Evolutionary conservation across 2,888 invertebrate genomes (phyloP), one percentile per base, ranked within the genome.

Genomic region (Blastobasis adustella): DNA sequence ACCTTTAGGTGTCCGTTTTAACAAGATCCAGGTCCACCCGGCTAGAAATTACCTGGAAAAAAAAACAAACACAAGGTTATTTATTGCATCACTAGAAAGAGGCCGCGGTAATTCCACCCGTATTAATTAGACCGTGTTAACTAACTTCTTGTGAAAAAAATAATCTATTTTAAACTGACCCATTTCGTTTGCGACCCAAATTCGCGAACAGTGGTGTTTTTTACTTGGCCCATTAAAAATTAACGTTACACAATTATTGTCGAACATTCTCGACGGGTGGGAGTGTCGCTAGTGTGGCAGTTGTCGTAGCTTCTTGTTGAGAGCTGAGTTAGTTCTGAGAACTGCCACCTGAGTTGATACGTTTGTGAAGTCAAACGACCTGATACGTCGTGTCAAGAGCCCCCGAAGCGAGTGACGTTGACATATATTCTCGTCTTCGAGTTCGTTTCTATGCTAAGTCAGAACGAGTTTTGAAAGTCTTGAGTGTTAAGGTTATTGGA

Each of bases 91-190:
- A 50, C 50, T 8, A 23, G 47, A 36, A 49, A 49, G 37, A 46
- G 36, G 8, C 41, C 37, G 43, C 46, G 42, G 10, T n/a, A 42
- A 42, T 45, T 48, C 45, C 44, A 43, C 41, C 48, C 46, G 55
- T 72, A 77, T 76, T 81, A 86, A 87, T 88, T 83, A 78, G 82
- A 82, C 67, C 79, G 76, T 78, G 79, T 77, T 81, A 84, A 83
- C 79, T 78, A 79, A 79, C 74, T 68, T 66, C 58, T 73, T n/a
- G 10, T n/a, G 42, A 42, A 42, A 76, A 74, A 76, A 73, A 71
- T 69, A 62, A 66, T 73, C 77, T 82, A 83, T 83, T 84, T 83
- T 71, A 74, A 73, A 68, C 66, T 80, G 87, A 86, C 86, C 87
- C 66, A 84, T 80, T 82, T 83, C 65, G 69, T 55, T 60, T 51